Conservation (phyloP, 2,797 vertebrate species). For the Aplochiton taeniatus region DNA sequence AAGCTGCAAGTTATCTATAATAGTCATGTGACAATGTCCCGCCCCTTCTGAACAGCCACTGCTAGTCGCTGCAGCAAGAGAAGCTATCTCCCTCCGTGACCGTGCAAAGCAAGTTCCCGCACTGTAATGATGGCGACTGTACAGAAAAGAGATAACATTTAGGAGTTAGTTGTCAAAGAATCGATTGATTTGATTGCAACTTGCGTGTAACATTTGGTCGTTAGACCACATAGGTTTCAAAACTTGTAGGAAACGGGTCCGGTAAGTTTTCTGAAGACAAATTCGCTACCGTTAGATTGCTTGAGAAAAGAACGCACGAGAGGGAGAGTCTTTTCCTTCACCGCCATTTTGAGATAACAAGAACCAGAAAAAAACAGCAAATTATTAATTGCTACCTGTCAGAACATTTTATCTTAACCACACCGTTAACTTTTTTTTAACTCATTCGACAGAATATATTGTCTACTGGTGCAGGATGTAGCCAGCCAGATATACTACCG, state of each 20-base stretch:
- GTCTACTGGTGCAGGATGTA: too few species aligned
- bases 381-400: conserved; percentile 15
- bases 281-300: conserved; percentile 64
- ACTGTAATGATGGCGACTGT: conserved; percentile 59
- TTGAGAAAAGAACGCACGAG: conserved; percentile 30
- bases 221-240: conserved; percentile 20
- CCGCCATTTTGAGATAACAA: conserved; percentile 87
- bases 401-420: background rate
- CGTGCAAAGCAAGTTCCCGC: conserved; percentile 7
- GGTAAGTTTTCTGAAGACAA: conserved; percentile 61
- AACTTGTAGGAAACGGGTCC: conserved; percentile 42
- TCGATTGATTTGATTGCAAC: background rate
- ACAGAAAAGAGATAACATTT: conserved; percentile 35
- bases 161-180: conserved; percentile 31
- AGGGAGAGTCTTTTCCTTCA: conserved; percentile 83
- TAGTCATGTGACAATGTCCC: conserved; percentile 15
- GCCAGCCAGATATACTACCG: too few species aligned
- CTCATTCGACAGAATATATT: too few species aligned
- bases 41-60: conserved; percentile 14
- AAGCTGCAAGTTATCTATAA: background rate
- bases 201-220: background rate
- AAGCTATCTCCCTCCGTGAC: background rate
- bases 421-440: too few species aligned
- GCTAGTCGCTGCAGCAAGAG: conserved; percentile 53
- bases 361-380: conserved; percentile 65